A percentile compares a stretch with the other conserved stretches of the same genome.
phyloP scores from a whole-genome alignment of 2,113 vertebrate species.

The Antechinus stuartii region DNA sequence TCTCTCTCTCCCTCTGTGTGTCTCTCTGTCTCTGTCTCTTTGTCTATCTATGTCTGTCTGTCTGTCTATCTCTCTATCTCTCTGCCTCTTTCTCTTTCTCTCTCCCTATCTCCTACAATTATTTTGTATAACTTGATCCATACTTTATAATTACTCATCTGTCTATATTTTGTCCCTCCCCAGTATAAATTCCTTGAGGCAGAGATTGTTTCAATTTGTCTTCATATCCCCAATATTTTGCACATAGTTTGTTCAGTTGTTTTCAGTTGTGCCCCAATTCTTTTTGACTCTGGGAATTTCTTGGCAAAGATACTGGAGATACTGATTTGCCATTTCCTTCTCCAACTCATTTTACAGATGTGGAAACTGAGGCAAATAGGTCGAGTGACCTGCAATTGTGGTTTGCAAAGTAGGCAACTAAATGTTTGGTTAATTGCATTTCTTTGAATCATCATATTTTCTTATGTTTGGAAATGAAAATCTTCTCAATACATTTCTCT shows the following conservation, averaged over 20 bases:
- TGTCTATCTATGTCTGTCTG: neutral
- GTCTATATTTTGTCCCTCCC: neutral
- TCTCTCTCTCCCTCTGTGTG: neutral
- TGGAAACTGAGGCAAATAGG: neutral
- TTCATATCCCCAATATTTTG: neutral
- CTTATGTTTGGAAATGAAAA: slow-evolving; percentile 16
- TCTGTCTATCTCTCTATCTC: neutral
- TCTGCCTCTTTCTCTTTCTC: neutral
- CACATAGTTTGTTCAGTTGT: neutral
- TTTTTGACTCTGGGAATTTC: neutral
- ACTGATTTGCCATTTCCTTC: neutral
- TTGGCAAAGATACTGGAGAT: neutral
- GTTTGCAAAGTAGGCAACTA: neutral
- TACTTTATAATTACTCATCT: neutral
- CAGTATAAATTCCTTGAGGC: neutral
- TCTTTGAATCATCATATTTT: neutral
- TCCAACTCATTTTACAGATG: neutral
- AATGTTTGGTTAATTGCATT: neutral
- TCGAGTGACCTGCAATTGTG: neutral
- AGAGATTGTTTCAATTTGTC: neutral
- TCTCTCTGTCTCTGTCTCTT: neutral
- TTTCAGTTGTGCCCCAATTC: neutral
- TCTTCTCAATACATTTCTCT: slow-evolving; percentile 3
- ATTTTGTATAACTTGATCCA: neutral
- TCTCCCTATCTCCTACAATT: neutral